Conservation (phyloP, 37 sponge, comb jelly and placozoan genomes). For the Eunapius fragilis region DNA sequence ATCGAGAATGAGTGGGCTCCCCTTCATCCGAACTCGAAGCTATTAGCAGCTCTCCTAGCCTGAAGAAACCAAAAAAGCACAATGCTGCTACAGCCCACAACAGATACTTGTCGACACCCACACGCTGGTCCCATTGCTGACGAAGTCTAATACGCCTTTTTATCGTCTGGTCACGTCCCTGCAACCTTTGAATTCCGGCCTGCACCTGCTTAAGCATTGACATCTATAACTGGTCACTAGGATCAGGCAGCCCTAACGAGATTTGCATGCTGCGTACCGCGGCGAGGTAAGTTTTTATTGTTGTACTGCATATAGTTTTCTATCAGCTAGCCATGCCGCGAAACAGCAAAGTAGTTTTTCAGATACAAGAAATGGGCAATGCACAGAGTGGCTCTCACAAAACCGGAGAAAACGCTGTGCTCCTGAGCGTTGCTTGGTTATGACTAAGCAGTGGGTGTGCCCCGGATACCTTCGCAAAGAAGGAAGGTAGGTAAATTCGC, state of each 20-base stretch:
- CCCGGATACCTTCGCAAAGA: not conserved
- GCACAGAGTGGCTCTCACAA: not conserved
- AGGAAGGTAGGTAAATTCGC: slow-evolving; percentile 13
- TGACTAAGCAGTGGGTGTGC: slow-evolving; percentile 10
- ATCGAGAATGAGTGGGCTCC: not conserved
- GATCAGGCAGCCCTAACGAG: not conserved
- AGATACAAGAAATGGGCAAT: slow-evolving; percentile 23
- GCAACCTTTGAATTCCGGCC: not conserved
- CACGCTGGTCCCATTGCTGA: slow-evolving; percentile 1
- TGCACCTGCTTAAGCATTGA: slow-evolving; percentile 5
- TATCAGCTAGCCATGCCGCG: slow-evolving; percentile 16
- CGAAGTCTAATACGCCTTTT: not conserved
- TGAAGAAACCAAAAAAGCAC: not conserved
- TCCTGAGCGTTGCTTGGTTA: slow-evolving; percentile 24
- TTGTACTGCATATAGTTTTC: slow-evolving; percentile 1
- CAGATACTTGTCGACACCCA: not conserved
- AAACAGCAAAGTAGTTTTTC: slow-evolving; percentile 22
- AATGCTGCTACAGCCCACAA: not conserved
- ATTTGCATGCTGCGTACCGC: slow-evolving; percentile 35
- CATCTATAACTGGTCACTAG: not conserved
- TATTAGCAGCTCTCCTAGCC: not conserved
- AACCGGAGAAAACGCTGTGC: slow-evolving; percentile 9
- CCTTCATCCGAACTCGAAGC: not conserved
- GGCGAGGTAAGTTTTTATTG: slow-evolving; percentile 38
- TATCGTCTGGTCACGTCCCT: not conserved